Evolutionary conservation across 2,888 invertebrate genomes (phyloP).

Genomic region (Stenoptilia bipunctidactyla): DNA sequence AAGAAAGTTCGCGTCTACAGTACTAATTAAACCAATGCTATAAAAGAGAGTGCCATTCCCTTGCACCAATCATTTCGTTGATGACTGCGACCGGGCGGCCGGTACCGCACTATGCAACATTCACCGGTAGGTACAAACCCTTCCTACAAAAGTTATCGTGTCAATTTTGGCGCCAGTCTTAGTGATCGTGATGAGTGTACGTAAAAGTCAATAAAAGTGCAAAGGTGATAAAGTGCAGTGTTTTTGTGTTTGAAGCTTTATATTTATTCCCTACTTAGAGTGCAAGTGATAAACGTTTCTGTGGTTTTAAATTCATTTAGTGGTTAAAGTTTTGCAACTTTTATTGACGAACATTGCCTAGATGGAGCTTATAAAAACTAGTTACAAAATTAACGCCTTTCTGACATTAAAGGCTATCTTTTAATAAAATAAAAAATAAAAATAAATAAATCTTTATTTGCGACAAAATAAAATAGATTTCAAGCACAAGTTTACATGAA

Average conservation of each 20-base stretch:
- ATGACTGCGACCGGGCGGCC: conserved; percentile 44
- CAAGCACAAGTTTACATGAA: too few species aligned
- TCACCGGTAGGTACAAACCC: conserved; percentile 57
- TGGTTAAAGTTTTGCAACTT: too few species aligned
- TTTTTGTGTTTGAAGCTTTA: conserved; percentile 1
- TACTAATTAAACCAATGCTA: conserved; percentile 52
- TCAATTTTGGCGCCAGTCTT: conserved; percentile 16
- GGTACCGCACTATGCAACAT: conserved; percentile 56
- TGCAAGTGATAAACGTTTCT: too few species aligned
- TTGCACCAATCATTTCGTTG: conserved; percentile 45
- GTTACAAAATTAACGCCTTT: too few species aligned
- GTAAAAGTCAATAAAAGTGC: background rate
- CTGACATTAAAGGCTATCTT: too few species aligned
- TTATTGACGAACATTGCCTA: too few species aligned
- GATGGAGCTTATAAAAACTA: too few species aligned
- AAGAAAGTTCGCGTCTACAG: conserved; percentile 53
- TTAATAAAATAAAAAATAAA: too few species aligned
- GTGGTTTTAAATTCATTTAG: too few species aligned
- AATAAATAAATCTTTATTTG: too few species aligned
- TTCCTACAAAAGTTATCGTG: conserved; percentile 15
- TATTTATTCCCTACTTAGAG: too few species aligned
- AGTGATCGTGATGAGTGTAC: conserved; percentile 3
- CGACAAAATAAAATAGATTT: too few species aligned
- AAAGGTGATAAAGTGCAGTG: conserved; percentile 7
- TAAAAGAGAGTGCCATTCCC: conserved; percentile 55